Evolutionary conservation across 1,140 invertebrate species (phyloP), one percentile per base, ranked within the genome.

Genomic region (Andrena cerasifolii): DNA sequence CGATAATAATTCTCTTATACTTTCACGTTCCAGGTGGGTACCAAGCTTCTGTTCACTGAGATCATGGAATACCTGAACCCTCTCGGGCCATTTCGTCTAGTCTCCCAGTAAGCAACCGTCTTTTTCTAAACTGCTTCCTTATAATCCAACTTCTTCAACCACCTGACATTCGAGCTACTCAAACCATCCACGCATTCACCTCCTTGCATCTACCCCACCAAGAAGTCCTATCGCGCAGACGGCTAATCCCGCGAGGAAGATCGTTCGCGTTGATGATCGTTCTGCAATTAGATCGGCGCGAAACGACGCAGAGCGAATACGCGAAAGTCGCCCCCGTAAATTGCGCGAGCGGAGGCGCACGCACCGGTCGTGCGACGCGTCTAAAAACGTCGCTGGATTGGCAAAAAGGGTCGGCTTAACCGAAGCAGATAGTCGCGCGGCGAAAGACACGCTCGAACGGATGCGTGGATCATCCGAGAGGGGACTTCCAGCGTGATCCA

Each of bases 401-500:
- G n/a, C 61, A 71, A 70, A 70, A 77, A 77, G 24, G 66, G 24
- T 56, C 45, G 66, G 53, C 66, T 49, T 31, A 66, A 62, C 59
- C 56, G 33, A 74, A 26, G 63, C 21, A 24, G 70, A 80, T 76
- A 53, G 78, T 40, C 59, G 16, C 53, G 56, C 43, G 45, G 24
- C 56, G 47, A 61, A 33, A 77, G 75, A 71, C 62, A 71, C 47
- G 54, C 67, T 70, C 75, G 75, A 70, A 70, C 67, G 75, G 67
- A 77, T 77, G 67, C 75, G 67, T 70, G 75, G 66, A 61, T 70
- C 75, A 77, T 77, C 75, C 54, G 45, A 53, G 75, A 26, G 56
- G 24, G 47, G 75, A 71, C 75, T 77, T 77, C 71, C 75, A 70
- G 75, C 75, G 40, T 70, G 75, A 76, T 76, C 62, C 65, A 70